Evolutionary conservation across 2,888 invertebrate genomes (phyloP).

Genomic region (Sinelater perroti): DNA sequence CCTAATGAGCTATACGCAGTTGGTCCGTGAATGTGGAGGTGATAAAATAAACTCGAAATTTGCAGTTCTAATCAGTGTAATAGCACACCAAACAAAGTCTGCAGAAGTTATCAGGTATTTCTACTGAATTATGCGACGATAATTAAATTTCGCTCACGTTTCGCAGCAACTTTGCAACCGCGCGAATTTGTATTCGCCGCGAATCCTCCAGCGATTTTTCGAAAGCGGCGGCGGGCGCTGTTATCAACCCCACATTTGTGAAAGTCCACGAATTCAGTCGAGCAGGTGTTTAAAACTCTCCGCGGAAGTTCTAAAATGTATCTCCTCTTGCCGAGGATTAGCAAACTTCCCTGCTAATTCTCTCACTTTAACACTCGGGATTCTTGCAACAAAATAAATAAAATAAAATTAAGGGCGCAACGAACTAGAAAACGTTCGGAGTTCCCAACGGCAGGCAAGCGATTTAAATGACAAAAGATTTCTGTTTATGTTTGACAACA

Average conservation of each 20-base stretch:
- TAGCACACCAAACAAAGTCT: too few relatives aligned
- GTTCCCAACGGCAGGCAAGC: neutral
- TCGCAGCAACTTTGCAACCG: neutral
- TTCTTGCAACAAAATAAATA: slow-evolving; percentile 27
- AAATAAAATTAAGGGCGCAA: slow-evolving; percentile 23
- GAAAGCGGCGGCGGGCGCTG: slow-evolving; percentile 16
- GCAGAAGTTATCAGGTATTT: too few relatives aligned
- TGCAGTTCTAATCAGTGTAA: too few relatives aligned
- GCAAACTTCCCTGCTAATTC: slow-evolving; percentile 38
- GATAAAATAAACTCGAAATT: too few relatives aligned
- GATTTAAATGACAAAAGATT: slow-evolving; percentile 21
- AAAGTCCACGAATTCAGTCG: slow-evolving; percentile 34
- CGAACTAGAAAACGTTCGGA: slow-evolving; percentile 5
- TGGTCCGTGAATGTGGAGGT: too few relatives aligned
- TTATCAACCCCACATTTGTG: slow-evolving; percentile 31
- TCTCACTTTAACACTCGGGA: slow-evolving; percentile 31
- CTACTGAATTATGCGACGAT: too few relatives aligned
- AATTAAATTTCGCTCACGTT: slow-evolving; percentile 9
- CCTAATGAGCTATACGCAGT: too few relatives aligned
- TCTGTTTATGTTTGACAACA: slow-evolving; percentile 16
- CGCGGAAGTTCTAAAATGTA: slow-evolving; percentile 39
- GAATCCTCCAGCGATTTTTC: slow-evolving; percentile 19
- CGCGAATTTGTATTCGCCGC: slow-evolving; percentile 15
- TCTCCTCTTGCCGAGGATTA: slow-evolving; percentile 37
- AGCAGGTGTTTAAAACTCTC: slow-evolving; percentile 41